Base-by-base conservation (phyloP, 1,140 invertebrate genomes). In the Octopus sinensis region DNA sequence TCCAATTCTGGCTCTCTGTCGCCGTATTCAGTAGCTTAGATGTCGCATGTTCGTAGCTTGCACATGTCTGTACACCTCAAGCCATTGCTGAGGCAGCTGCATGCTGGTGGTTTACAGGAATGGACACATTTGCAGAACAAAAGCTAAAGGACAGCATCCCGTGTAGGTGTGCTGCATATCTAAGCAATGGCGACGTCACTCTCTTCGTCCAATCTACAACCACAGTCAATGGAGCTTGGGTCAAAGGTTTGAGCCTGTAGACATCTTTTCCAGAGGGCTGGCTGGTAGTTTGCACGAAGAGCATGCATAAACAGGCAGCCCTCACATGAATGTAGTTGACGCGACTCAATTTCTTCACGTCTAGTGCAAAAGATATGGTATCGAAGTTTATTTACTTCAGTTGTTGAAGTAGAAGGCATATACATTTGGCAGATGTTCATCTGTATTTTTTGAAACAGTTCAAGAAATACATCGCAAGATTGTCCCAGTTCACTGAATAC, bases 271-370 rank as follows among this genome's bases (percentile, higher is more conserved):
- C 82, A 82, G 30, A 84, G 81, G 30, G 52, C 80, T 23, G 80
- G 68, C 79, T 84, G 84, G 54, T 82, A 85, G 79, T 84, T 85
- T 53, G 81, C 84, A 30, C 83, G 53, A 43, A 79, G 10, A 30
- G 76, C 75, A 73, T 85, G 84, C 54, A 79, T 81, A 4, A 54
- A n/a, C 17, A 83, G 54, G 54, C 54, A 81, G 79, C 81, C 81
- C 68, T 78, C 53, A 53, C 81, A 82, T 12, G 82, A 75, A 54
- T 81, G 81, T 10, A 84, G 82, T 71, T 79, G 80, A 30, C 76
- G 30, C 53, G 73, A 81, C 30, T 84, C 79, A 10, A 83, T 68
- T 62, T 84, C 80, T 52, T 80, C 83, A 62, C 54, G 80, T 78
- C 53, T 83, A 3, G 78, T n/a, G 43, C 81, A 80, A 52, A 82